phyloP scores from a whole-genome alignment of 2,113 vertebrate genomes.

The Saccopteryx leptura region DNA sequence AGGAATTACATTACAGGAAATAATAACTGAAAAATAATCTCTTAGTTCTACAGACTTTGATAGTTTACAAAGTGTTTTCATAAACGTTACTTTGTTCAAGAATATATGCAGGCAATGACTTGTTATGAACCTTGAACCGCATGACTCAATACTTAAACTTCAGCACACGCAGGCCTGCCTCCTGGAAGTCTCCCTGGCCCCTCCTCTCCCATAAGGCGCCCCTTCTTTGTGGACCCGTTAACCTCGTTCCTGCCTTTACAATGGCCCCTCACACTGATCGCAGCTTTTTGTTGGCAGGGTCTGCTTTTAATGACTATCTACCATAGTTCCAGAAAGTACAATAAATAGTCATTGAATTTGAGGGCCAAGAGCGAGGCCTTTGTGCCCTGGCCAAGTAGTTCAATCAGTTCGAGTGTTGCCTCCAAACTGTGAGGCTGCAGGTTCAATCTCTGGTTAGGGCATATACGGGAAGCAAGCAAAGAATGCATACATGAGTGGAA shows the following conservation, averaged over 20 bases:
- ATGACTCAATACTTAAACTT: constrained; percentile 5
- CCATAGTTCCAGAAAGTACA: constrained; percentile 34
- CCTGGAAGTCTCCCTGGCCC: background rate
- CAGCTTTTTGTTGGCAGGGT: background rate
- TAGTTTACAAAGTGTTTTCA: constrained; percentile 44
- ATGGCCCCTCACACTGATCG: background rate
- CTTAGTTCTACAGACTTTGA: constrained; percentile 18
- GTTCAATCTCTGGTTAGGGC: too few relatives aligned
- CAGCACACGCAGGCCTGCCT: background rate
- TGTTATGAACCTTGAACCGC: constrained; percentile 12
- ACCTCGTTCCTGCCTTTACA: background rate
- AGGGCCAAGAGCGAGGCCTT: constrained; percentile 45
- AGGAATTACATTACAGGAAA: constrained; percentile 25
- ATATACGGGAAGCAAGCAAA: too few relatives aligned
- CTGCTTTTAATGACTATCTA: constrained; percentile 45
- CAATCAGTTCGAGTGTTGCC: too few relatives aligned
- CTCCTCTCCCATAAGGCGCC: background rate
- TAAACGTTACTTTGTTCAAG: constrained; percentile 31
- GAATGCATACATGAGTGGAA: too few relatives aligned
- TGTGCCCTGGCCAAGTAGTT: background rate
- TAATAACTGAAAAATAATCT: background rate
- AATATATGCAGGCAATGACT: background rate
- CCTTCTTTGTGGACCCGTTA: background rate
- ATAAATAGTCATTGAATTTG: constrained; percentile 61
- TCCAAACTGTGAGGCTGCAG: too few relatives aligned